These are phyloP conservation scores for Margarornis squamiger DNA, from an alignment of 2,797 vertebrate genomes.

Conservation along the genomic window DNA sequence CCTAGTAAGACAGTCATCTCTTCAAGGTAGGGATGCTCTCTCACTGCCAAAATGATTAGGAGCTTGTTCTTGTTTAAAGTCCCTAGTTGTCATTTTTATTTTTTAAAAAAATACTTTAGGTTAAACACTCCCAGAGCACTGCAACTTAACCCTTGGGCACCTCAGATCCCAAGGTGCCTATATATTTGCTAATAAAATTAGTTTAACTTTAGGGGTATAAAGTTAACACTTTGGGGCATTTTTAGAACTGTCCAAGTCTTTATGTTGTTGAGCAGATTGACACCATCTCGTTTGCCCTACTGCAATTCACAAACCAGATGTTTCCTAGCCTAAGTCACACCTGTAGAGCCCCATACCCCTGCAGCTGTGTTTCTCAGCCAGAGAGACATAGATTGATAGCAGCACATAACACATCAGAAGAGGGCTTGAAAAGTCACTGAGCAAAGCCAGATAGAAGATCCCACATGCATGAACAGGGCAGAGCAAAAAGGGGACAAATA, in stretches of 20 bases:
- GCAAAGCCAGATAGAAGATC: background rate
- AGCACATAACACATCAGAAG: background rate
- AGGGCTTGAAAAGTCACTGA: background rate
- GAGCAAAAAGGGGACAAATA: background rate
- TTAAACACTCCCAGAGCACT: fast-evolving
- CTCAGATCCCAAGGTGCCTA: background rate
- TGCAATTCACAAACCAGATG: background rate
- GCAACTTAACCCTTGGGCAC: background rate
- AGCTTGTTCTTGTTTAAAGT: background rate
- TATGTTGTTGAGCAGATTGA: background rate
- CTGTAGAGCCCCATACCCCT: background rate
- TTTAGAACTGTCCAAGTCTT: background rate
- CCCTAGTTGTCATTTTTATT: background rate
- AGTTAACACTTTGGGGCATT: background rate
- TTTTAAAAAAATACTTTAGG: background rate
- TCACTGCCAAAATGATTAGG: background rate
- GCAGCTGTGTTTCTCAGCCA: background rate
- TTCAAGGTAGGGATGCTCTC: background rate
- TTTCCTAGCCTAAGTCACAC: background rate
- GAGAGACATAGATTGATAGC: background rate
- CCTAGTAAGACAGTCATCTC: background rate
- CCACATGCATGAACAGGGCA: background rate
- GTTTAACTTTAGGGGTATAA: background rate
- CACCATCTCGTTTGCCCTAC: background rate
- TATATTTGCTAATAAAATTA: background rate